A percentile compares a stretch with the other conserved stretches of the same genome.
phyloP scores from a whole-genome alignment of 2,113 vertebrate species.

The Plestiodon gilberti region DNA sequence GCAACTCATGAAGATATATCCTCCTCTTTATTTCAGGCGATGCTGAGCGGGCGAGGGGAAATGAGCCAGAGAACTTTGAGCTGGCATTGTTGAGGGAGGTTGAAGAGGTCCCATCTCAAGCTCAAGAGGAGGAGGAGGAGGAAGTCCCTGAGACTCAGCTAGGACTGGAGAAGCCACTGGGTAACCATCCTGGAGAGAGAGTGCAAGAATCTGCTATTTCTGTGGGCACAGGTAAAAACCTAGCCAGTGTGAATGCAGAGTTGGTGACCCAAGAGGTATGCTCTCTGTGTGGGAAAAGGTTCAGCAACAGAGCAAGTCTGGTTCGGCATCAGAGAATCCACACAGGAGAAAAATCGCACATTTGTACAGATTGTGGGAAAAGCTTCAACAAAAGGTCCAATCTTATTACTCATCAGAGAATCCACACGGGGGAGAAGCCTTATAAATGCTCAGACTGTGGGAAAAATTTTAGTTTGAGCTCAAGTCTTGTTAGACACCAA shows the following conservation, averaged over 20 bases:
- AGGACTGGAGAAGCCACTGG: neutral
- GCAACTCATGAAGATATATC: neutral
- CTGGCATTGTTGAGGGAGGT: neutral
- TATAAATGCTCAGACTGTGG: neutral
- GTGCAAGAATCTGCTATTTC: neutral
- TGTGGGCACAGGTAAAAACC: neutral
- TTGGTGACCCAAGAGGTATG: neutral
- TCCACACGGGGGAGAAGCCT: neutral
- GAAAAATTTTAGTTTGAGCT: constrained; percentile 10
- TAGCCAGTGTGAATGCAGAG: neutral
- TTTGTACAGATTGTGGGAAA: neutral
- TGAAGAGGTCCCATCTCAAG: neutral
- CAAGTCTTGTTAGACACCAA: neutral
- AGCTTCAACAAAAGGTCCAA: neutral
- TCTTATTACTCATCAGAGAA: neutral
- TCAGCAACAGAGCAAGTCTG: neutral
- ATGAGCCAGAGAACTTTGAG: neutral
- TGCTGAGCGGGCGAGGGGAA: neutral
- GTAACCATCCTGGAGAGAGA: neutral
- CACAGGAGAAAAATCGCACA: neutral
- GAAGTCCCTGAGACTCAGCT: neutral
- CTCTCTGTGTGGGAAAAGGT: neutral
- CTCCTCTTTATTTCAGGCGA: neutral
- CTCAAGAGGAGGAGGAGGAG: neutral
- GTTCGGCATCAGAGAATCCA: constrained; percentile 31